These are phyloP conservation scores for Tetranychus piercei DNA, from an alignment of 2,888 invertebrate genomes.

Conservation along the genomic window DNA sequence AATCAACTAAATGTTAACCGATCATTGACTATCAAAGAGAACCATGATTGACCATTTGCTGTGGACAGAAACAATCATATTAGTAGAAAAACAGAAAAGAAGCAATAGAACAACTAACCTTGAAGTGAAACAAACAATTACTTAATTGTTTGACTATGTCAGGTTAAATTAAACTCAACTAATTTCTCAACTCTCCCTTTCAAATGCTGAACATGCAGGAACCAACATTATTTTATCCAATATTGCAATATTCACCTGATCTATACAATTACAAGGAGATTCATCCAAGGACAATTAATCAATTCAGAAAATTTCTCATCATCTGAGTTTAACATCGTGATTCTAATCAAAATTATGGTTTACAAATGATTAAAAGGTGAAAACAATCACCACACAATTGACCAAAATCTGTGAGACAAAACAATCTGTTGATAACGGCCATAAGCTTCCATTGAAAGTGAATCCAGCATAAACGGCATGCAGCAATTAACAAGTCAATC, in stretches of 20 bases:
- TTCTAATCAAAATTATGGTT: neutral
- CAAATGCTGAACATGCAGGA: too few species aligned
- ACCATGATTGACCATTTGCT: slow-evolving; percentile 1
- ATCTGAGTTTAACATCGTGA: neutral
- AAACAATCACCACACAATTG: neutral
- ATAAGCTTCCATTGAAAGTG: too few species aligned
- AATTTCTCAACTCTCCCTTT: too few species aligned
- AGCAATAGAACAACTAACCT: neutral
- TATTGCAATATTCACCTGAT: neutral
- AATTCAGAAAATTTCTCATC: neutral
- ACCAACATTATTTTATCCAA: too few species aligned
- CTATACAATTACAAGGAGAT: neutral
- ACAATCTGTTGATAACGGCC: neutral
- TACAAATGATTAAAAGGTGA: neutral
- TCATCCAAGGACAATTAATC: neutral
- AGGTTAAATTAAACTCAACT: neutral
- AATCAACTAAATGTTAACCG: neutral
- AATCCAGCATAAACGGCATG: too few species aligned
- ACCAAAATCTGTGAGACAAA: neutral
- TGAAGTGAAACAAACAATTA: neutral
- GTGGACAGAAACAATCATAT: neutral
- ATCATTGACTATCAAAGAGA: neutral
- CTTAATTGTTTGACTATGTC: neutral
- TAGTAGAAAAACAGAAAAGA: neutral
- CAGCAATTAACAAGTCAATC: too few species aligned